phyloP scores from a whole-genome alignment of 2,888 invertebrate genomes.

The Polydrusus pterygomalis region DNA sequence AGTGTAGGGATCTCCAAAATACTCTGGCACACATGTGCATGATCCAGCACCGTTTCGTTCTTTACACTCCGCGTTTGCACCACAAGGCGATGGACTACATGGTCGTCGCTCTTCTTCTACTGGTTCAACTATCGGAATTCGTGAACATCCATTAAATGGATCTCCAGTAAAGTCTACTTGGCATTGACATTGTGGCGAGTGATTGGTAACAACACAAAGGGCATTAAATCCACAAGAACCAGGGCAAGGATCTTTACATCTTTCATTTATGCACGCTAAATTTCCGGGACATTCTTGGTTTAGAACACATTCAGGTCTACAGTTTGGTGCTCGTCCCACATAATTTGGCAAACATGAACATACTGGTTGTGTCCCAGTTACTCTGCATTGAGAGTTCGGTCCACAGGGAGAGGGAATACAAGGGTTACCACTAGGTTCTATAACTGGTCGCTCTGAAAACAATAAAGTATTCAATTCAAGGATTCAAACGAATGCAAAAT shows the following conservation, averaged over 20 bases:
- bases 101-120: conserved; percentile 82
- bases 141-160: conserved; percentile 85
- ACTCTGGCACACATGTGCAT: conserved; percentile 87
- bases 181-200: conserved; percentile 89
- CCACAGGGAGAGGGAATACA: conserved; percentile 91
- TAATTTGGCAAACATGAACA: conserved; percentile 88
- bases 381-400: conserved; percentile 87
- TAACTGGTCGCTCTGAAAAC: conserved; percentile 62
- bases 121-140: conserved; percentile 62
- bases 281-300: conserved; percentile 90
- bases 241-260: conserved; percentile 88
- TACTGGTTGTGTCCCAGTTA: conserved; percentile 83
- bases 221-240: conserved; percentile 89
- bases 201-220: conserved; percentile 86
- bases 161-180: conserved; percentile 87
- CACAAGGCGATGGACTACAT: conserved; percentile 91
- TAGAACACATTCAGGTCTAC: conserved; percentile 89
- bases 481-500: background rate
- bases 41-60: conserved; percentile 89
- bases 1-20: conserved; percentile 90
- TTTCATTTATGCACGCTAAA: conserved; percentile 87
- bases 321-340: conserved; percentile 89
- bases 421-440: conserved; percentile 79
- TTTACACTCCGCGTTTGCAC: conserved; percentile 88
- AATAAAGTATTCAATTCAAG: conserved; percentile 25